Percentiles rank a stretch among this genome's conserved stretches.
phyloP scores from a whole-genome alignment of 2,888 invertebrate genomes.

The Pterobdella sp. region DNA sequence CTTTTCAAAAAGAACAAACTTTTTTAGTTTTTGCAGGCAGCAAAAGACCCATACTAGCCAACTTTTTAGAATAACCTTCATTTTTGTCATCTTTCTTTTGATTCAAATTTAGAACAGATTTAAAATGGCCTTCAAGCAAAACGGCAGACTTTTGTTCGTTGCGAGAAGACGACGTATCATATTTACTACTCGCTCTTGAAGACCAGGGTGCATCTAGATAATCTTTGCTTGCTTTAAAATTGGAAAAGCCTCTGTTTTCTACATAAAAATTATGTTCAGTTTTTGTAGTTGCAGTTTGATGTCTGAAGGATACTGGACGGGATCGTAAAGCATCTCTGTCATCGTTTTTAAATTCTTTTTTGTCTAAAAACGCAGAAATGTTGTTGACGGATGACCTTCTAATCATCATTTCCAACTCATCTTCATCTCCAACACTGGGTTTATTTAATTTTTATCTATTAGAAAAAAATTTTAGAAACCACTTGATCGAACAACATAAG shows the following conservation, averaged over 20 bases:
- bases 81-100: neutral
- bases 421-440: slow-evolving; percentile 12
- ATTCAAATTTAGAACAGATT: neutral
- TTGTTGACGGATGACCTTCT: slow-evolving; percentile 18
- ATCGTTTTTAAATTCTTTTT: neutral
- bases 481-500: no score
- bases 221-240: neutral
- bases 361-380: neutral
- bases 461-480: no score
- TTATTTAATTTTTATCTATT: no score
- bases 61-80: neutral
- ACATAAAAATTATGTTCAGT: neutral
- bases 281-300: neutral
- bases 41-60: slow-evolving; percentile 22
- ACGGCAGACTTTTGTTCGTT: neutral
- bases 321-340: neutral
- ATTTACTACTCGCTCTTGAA: neutral
- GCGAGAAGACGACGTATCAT: neutral
- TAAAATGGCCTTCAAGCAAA: neutral
- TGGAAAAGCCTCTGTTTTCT: neutral
- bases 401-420: slow-evolving; percentile 24
- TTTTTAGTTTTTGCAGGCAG: slow-evolving; percentile 19
- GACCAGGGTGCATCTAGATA: slow-evolving; percentile 4
- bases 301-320: neutral
- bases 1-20: neutral